Evolutionary conservation across 2,797 vertebrate genomes (phyloP).

Genomic region (Phyllotis vaccarum): DNA sequence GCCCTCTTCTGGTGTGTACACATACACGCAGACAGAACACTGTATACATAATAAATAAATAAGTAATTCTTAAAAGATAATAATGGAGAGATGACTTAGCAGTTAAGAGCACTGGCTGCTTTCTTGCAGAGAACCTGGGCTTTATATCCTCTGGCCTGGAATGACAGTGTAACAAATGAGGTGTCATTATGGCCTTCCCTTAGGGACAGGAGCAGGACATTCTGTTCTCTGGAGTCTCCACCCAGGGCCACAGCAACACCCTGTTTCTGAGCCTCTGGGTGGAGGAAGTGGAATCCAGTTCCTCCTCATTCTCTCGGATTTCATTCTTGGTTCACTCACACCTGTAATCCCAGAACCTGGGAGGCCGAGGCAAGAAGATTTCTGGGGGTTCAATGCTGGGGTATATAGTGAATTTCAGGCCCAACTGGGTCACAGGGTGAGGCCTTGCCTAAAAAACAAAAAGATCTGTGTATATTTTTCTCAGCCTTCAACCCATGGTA

Average conservation of each 20-base stretch:
- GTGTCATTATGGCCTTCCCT: not conserved
- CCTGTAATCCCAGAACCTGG: not conserved
- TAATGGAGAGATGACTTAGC: no score
- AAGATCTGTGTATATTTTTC: not conserved
- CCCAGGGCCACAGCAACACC: not conserved
- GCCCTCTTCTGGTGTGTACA: not conserved
- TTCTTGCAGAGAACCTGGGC: no score
- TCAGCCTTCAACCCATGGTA: not conserved
- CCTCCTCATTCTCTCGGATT: conserved; percentile 5
- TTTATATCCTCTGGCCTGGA: not conserved
- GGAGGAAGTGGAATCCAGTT: conserved; percentile 8
- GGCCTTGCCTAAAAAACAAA: not conserved
- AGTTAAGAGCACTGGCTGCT: no score
- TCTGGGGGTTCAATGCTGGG: not conserved
- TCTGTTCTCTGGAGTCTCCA: not conserved
- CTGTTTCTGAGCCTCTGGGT: not conserved
- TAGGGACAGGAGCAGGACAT: not conserved
- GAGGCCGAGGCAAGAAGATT: not conserved
- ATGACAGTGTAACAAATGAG: not conserved
- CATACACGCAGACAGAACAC: not conserved
- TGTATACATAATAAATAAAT: not conserved
- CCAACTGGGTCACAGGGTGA: not conserved
- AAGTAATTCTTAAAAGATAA: no score
- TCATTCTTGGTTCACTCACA: conserved; percentile 4
- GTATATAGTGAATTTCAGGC: not conserved